Conservation (phyloP, 2,888 invertebrate genomes). For the Brenthis ino region DNA sequence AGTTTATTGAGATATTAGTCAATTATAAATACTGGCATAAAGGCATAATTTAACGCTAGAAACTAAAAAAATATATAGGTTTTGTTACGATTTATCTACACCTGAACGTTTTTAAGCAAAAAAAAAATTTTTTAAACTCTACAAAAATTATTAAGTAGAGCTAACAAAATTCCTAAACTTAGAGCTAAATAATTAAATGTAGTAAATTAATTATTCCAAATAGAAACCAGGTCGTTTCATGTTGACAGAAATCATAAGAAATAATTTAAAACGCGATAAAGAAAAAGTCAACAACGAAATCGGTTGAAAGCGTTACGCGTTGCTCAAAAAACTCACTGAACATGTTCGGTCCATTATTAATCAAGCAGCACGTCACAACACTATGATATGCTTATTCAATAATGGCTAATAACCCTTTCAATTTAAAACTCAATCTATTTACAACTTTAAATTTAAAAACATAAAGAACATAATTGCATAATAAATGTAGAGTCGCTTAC, state of each 20-base stretch:
- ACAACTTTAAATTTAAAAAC: not conserved
- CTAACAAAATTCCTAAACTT: not conserved
- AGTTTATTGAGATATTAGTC: too few species aligned
- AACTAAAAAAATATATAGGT: too few species aligned
- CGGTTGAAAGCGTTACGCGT: slow-evolving; percentile 65
- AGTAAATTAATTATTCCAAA: slow-evolving; percentile 11
- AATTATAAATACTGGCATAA: too few species aligned
- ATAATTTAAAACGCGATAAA: slow-evolving; percentile 36
- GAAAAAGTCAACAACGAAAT: slow-evolving; percentile 35
- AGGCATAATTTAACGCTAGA: too few species aligned
- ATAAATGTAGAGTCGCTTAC: slow-evolving; percentile 29
- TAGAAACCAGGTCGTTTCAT: slow-evolving; percentile 28
- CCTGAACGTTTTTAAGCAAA: too few species aligned
- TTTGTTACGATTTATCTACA: too few species aligned
- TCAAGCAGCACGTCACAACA: slow-evolving; percentile 80
- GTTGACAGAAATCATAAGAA: slow-evolving; percentile 36
- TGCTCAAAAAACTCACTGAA: slow-evolving; percentile 64
- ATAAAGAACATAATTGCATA: slow-evolving; percentile 1
- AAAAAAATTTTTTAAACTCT: too few species aligned
- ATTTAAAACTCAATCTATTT: slow-evolving; percentile 38
- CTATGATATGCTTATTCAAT: slow-evolving; percentile 77
- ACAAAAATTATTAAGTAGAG: not conserved
- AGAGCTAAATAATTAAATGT: not conserved
- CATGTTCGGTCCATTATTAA: slow-evolving; percentile 78
- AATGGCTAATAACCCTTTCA: slow-evolving; percentile 68